Evolutionary conservation across 2,888 invertebrate genomes (phyloP), one percentile per base, ranked within the genome.

Genomic region (Scrobipalpa atriplicella): DNA sequence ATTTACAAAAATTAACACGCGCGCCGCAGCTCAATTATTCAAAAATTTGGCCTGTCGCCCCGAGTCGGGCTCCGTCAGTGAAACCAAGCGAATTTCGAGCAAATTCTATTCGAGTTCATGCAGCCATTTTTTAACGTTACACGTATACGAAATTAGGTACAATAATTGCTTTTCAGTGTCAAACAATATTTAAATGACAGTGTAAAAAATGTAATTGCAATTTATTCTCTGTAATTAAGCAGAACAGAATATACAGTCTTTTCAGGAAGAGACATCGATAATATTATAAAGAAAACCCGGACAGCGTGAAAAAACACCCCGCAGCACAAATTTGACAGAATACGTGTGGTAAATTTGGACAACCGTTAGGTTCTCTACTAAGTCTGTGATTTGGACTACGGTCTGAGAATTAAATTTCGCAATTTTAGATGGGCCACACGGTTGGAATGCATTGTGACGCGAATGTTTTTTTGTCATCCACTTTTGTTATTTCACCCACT

Each of bases 371-470:
- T n/a, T n/a, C n/a, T n/a, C n/a, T n/a, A n/a, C n/a, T n/a, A n/a
- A n/a, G n/a, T n/a, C n/a, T n/a, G n/a, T n/a, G n/a, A n/a, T n/a
- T n/a, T n/a, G 60, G 62, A 56, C 67, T 52, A 64, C 60, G 51
- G 63, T 43, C 60, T 36, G 61, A 51, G 41, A 71, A 70, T 70
- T 68, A 70, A 73, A 76, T 78, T 77, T 67, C 71, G 70, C 73
- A 66, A 74, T 73, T 75, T 68, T 43, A 71, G 69, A 62, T 67
- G 67, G 54, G 21, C 64, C 51, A 60, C 61, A 61, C 63, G 52
- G 43, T 41, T 43, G 41, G 68, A 66, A 66, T 71, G 71, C 69
- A 67, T 67, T 52, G 58, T 56, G 63, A 67, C 18, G 67, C 16
- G 61, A 43, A 62, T 66, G 63, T 65, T 8, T 66, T 73, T 72